A percentile compares a stretch with the other conserved stretches of the same genome.
Conservation (phyloP, 2,113 vertebrate genomes). For the Ailurus styani region DNA sequence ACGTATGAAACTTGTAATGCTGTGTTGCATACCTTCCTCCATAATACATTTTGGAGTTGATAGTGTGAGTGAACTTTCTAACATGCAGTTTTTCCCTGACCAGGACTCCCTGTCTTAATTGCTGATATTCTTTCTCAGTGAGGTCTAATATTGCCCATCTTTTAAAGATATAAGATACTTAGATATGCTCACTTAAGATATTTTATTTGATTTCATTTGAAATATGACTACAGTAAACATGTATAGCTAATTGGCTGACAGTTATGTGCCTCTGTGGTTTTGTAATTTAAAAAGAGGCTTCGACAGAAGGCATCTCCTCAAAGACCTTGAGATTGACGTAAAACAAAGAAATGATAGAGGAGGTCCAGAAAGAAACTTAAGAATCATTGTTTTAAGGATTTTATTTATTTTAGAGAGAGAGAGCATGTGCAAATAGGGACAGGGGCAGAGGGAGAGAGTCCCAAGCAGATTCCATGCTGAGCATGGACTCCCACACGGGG, state of each 20-base stretch:
- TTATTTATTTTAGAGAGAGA: not conserved
- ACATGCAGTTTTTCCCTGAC: not conserved
- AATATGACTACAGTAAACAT: not conserved
- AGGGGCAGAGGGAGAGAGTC: not conserved
- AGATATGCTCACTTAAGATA: not conserved
- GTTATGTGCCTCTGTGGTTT: not conserved
- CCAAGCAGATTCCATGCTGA: not conserved
- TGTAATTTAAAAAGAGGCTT: not conserved
- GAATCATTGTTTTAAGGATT: not conserved
- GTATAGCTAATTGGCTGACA: not conserved
- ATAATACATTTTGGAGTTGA: not conserved
- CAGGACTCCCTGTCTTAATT: not conserved
- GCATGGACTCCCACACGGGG: not conserved
- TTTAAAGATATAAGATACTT: not conserved
- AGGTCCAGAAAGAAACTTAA: not conserved
- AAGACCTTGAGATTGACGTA: not conserved
- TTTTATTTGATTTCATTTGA: slow-evolving; percentile 8
- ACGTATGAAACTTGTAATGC: not conserved
- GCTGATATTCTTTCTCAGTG: not conserved
- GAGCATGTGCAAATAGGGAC: not conserved
- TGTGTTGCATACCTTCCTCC: not conserved
- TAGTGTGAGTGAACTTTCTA: not conserved
- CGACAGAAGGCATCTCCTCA: not conserved
- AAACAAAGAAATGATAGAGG: not conserved
- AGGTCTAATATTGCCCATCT: not conserved